These are phyloP conservation scores for Misgurnus mizolepis DNA, from an alignment of 2,113 vertebrate genomes.

Conservation along the genomic window DNA sequence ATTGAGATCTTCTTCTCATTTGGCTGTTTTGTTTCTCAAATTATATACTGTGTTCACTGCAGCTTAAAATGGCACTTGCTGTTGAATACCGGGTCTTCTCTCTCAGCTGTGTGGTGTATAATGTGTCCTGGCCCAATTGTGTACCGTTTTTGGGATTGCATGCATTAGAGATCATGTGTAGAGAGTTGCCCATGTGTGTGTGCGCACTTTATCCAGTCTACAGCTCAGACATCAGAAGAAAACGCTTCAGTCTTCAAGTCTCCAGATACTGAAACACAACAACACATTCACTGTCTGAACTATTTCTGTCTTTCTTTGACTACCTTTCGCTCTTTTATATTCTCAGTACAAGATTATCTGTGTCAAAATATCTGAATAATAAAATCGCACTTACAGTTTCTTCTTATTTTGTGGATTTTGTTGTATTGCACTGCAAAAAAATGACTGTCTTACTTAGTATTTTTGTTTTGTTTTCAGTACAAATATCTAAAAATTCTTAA, in stretches of 20 bases:
- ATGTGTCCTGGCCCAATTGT: not conserved
- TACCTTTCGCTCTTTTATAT: slow-evolving; percentile 14
- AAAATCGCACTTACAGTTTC: not conserved
- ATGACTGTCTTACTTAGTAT: not conserved
- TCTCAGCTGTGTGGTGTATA: slow-evolving; percentile 24
- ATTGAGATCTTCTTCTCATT: slow-evolving; percentile 77
- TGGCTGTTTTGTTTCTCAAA: slow-evolving; percentile 77
- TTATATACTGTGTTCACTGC: slow-evolving; percentile 66
- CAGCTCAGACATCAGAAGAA: not conserved
- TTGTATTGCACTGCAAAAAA: not conserved
- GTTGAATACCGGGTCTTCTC: slow-evolving; percentile 43
- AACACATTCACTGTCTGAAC: slow-evolving; percentile 19
- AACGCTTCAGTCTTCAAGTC: slow-evolving; percentile 5
- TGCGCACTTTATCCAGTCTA: not conserved
- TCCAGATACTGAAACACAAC: slow-evolving; percentile 31
- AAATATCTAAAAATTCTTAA: no score
- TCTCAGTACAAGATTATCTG: slow-evolving; percentile 1
- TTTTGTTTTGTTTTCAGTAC: no score
- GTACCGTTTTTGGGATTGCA: not conserved
- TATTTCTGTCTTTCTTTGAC: slow-evolving; percentile 15
- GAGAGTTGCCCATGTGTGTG: not conserved
- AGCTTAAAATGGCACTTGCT: slow-evolving; percentile 44
- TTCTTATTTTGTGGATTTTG: slow-evolving; percentile 17
- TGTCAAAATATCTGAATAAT: slow-evolving; percentile 13
- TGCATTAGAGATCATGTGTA: no score